A percentile compares a stretch with the other conserved stretches of the same genome.
These are phyloP conservation scores for Fregata magnificens DNA, from an alignment of 2,113 vertebrate genomes.

Conservation along the genomic window DNA sequence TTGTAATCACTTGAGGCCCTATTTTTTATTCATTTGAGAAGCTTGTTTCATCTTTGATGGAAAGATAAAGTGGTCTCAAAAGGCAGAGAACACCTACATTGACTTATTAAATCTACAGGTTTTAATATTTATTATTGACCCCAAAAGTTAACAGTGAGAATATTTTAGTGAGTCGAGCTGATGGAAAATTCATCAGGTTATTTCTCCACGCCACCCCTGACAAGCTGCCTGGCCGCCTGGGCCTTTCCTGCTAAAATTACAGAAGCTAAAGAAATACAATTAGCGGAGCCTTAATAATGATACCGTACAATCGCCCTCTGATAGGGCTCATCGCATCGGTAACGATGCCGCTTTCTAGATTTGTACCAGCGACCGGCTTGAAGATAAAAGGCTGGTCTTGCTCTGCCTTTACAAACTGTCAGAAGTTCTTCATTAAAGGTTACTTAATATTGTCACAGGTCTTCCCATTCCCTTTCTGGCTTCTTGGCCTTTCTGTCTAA, in stretches of 20 bases:
- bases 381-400: neutral
- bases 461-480: neutral
- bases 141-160: neutral
- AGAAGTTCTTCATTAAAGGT: neutral
- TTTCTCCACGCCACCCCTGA: neutral
- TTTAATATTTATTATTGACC: conserved; percentile 65
- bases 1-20: conserved; percentile 68
- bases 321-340: neutral
- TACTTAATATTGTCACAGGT: neutral
- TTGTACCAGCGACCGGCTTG: neutral
- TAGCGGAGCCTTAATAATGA: neutral
- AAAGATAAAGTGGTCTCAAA: conserved; percentile 59
- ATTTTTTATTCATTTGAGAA: conserved; percentile 70
- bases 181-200: conserved; percentile 43
- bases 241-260: conserved; percentile 8
- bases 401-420: neutral
- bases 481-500: conserved; percentile 13
- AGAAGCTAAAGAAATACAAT: conserved; percentile 1
- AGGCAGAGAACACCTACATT: conserved; percentile 55
- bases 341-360: neutral
- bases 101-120: conserved; percentile 55
- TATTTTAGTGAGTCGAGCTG: conserved; percentile 6
- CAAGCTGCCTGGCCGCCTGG: neutral
- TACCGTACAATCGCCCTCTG: neutral
- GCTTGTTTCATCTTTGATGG: conserved; percentile 43